phyloP scores from a whole-genome alignment of 2,888 invertebrate species.

The Meta bourneti region DNA sequence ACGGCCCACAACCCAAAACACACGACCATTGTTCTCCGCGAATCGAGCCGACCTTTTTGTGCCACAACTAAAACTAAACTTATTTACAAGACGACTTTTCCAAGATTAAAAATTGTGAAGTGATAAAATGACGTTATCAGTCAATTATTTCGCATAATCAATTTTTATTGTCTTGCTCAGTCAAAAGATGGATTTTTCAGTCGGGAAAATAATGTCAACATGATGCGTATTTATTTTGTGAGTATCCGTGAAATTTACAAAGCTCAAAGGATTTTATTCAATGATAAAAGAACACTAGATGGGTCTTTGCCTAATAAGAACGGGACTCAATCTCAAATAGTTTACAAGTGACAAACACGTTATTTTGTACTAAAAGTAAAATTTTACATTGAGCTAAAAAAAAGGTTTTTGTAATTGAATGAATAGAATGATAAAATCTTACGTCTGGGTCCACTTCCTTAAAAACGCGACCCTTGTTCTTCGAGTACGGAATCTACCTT shows the following conservation, averaged over 20 bases:
- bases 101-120: not conserved
- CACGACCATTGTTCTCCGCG: not conserved
- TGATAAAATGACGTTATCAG: not conserved
- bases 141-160: not conserved
- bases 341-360: not conserved
- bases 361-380: too few relatives aligned
- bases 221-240: not conserved
- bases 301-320: not conserved
- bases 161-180: not conserved
- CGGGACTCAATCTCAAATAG: not conserved
- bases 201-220: not conserved
- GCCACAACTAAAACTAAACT: not conserved
- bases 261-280: not conserved
- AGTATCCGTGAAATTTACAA: not conserved
- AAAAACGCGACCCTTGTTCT: too few relatives aligned
- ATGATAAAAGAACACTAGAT: not conserved
- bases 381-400: too few relatives aligned
- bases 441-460: too few relatives aligned
- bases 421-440: too few relatives aligned
- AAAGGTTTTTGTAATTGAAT: too few relatives aligned
- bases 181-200: not conserved
- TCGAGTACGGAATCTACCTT: too few relatives aligned
- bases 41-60: not conserved
- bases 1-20: not conserved
- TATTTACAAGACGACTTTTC: not conserved